Evolutionary conservation across 2,888 invertebrate genomes (phyloP), one percentile per base, ranked within the genome.

Genomic region (Caenorhabditis sp.): DNA sequence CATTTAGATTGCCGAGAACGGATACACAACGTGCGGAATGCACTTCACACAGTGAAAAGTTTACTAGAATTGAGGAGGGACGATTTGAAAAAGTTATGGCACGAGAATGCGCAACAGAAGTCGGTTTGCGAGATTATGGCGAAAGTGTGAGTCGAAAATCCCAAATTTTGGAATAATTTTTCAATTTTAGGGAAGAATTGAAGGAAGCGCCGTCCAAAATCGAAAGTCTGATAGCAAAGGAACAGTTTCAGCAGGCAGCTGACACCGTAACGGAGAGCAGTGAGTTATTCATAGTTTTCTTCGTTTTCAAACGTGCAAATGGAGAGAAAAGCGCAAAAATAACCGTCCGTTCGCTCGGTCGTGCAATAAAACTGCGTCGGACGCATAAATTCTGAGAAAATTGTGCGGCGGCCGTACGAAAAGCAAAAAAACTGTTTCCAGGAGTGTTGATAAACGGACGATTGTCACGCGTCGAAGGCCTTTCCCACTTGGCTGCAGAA

Each of bases 21-120:
- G 90, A 95, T 96, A 58, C 94, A 94, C 84, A 94, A 94, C 15
- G 95, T 96, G 0, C 95, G 95, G 91, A 95, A 95, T 90, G 96
- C 95, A 92, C 93, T 97, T 65, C 94, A 94, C 84, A 95, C 95
- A 13, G 96, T 96, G 92, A 96, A 96, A 92, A 95, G 94, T 35
- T 93, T 98, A 70, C 93, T 99, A 81, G 95, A 96, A 82, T 96
- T 97, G 92, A 95, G 96, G 69, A 94, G 97, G 44, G 97, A 97
- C 90, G 98, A 98, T 92, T 93, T 99, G 79, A 95, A 96, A 89
- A 95, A 96, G 85, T 94, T 98, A 71, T 98, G 98, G 97, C 94
- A 96, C 6, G 97, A 98, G 92, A 96, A 97, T 0, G 94, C 98
- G n/a, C 97, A 98, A 90, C 97, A 98, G 91, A 84, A 88, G 20